Conservation (phyloP, 35 echinoderm and acorn worm genomes). For the Heliocidaris erythrogramma region DNA sequence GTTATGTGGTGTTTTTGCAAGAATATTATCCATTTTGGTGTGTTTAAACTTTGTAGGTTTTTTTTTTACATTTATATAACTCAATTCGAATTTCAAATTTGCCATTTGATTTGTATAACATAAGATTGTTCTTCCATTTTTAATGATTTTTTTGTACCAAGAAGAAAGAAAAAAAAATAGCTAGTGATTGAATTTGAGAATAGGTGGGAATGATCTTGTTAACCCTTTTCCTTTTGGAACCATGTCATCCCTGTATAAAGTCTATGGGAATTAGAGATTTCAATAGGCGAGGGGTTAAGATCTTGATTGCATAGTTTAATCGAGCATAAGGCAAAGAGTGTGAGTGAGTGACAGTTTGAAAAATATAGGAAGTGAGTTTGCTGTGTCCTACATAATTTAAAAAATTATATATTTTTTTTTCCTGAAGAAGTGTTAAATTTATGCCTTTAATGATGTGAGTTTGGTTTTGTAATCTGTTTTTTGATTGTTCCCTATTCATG, state of each 20-base stretch:
- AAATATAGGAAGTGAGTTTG: background rate
- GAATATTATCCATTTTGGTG: slow-evolving; percentile 38
- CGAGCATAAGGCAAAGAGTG: background rate
- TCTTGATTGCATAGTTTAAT: background rate
- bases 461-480: slow-evolving; percentile 15
- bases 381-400: background rate
- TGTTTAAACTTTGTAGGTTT: slow-evolving; percentile 28
- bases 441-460: slow-evolving; percentile 13
- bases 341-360: background rate
- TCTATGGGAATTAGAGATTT: no score
- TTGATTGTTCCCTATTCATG: background rate
- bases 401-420: background rate
- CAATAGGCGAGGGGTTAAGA: no score
- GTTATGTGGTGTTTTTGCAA: slow-evolving; percentile 26
- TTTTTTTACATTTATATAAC: slow-evolving; percentile 17
- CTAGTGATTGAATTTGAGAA: background rate
- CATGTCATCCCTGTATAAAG: no score
- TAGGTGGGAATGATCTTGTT: background rate
- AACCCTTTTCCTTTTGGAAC: no score
- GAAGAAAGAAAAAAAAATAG: slow-evolving; percentile 5
- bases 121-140: background rate
- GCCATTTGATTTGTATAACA: background rate
- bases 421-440: background rate
- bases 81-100: slow-evolving; percentile 1
- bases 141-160: background rate